Evolutionary conservation across 2,797 vertebrate species (phyloP), one percentile per base, ranked within the genome.

Genomic region (Antennarius maculatus): DNA sequence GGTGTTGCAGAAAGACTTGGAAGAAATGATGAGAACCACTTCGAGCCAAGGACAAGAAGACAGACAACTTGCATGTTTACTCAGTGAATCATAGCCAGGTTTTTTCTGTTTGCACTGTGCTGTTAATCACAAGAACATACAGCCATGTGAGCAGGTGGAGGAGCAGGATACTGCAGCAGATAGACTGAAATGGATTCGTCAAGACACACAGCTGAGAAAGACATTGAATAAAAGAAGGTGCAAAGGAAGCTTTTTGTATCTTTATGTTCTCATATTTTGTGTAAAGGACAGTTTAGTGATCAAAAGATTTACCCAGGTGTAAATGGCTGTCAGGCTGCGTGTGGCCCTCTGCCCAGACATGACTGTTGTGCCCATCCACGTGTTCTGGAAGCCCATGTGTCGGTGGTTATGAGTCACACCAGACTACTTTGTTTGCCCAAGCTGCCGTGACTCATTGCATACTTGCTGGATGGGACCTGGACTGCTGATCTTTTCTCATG

Each of bases 341-440:
- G 54, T 17, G 51, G 67, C 17, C 28, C 29, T 74, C 28, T 82
- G 87, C 76, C 83, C 45, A n/a, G 65, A 76, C 88, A 65, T 86
- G 87, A 73, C 80, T 49, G 49, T 11, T 75, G 54, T 66, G 57
- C 66, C 82, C 43, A 16, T 87, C 87, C 87, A 91, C 84, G 88
- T 91, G 88, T 74, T 79, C 60, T 77, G 50, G 76, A 76, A 81
- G n/a, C 72, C 85, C 83, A 82, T 90, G 84, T 88, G 86, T 80
- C 83, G 69, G 72, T 77, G 68, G 54, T 48, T 54, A 56, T 91
- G 90, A 91, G 71, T 93, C 90, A 92, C 28, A 1, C 69, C 84
- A 86, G 80, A 90, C 84, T 74, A 69, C 54, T 23, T 50, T 86
- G 77, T 86, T 88, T 86, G 84, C 80, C 82, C 65, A 78, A 74